These are phyloP conservation scores for Nasonia vitripennis DNA, from an alignment of 1,140 invertebrate genomes.

Conservation along the genomic window DNA sequence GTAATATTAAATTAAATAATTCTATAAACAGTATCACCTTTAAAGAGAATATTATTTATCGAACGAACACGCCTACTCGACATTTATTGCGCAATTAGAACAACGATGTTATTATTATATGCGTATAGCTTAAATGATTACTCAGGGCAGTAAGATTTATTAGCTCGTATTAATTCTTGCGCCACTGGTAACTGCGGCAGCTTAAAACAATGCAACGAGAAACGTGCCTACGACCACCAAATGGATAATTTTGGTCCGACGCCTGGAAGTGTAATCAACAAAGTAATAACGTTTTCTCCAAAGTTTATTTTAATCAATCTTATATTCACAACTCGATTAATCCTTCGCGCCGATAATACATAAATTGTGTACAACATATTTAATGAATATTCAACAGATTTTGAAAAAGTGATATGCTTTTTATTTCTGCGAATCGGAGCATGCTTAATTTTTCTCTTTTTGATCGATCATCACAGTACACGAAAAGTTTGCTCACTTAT, in stretches of 20 bases:
- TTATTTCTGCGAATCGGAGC: background rate
- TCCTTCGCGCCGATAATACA: background rate
- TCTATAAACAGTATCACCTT: background rate
- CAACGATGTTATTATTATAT: too few species aligned
- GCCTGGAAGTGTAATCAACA: background rate
- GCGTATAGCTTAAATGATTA: too few species aligned
- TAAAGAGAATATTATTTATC: background rate
- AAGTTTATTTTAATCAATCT: conserved; percentile 7
- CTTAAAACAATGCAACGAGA: background rate
- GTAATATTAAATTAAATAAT: background rate
- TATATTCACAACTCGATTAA: background rate
- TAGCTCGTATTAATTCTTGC: background rate
- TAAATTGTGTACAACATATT: background rate
- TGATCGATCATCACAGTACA: conserved; percentile 48
- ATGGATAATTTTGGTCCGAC: background rate
- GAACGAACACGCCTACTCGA: background rate
- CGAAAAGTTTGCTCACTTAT: conserved; percentile 38
- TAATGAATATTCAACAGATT: background rate
- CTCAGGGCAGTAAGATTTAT: background rate
- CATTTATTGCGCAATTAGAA: too few species aligned
- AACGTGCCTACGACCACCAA: background rate
- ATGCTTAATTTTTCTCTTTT: conserved; percentile 11
- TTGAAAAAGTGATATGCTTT: conserved; percentile 17
- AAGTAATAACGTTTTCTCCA: conserved; percentile 2
- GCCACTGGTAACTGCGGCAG: background rate